phyloP scores from a whole-genome alignment of 1,140 invertebrate species.

The Scaptodrosophila lebanonensis region DNA sequence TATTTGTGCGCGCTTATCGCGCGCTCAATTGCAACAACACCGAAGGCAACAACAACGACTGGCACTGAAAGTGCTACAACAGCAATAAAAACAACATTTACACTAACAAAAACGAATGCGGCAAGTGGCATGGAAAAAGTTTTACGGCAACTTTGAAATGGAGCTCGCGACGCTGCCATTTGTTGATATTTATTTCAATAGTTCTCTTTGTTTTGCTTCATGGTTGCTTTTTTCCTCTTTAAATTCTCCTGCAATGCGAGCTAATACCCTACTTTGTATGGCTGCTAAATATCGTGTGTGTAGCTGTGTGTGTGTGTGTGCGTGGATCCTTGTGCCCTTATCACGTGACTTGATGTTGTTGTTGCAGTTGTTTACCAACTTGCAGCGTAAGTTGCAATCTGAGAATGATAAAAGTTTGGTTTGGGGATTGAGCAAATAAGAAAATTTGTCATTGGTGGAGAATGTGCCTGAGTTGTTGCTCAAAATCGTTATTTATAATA shows the following conservation, averaged over 20 bases:
- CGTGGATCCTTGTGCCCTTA: conserved; percentile 31
- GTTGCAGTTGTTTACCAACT: conserved; percentile 35
- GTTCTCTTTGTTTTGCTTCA: conserved; percentile 23
- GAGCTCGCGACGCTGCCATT: conserved; percentile 48
- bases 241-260: conserved; percentile 16
- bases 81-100: background rate
- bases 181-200: conserved; percentile 63
- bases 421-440: conserved; percentile 53
- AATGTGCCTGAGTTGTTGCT: conserved; percentile 19
- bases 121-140: conserved; percentile 51
- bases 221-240: background rate
- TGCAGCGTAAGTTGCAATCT: conserved; percentile 47
- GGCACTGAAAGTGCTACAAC: background rate
- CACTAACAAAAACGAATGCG: conserved; percentile 10
- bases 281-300: conserved; percentile 25
- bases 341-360: conserved; percentile 13
- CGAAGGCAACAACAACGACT: conserved; percentile 30
- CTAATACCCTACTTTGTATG: conserved; percentile 32
- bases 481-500: too few relatives aligned
- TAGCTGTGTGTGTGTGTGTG: conserved; percentile 19
- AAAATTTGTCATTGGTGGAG: conserved; percentile 39
- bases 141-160: conserved; percentile 54
- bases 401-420: too few relatives aligned
- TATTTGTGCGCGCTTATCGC: conserved; percentile 64
- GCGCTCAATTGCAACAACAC: conserved; percentile 57